A percentile compares a stretch with the other conserved stretches of the same genome.
phyloP scores from a whole-genome alignment of 2,113 vertebrate species.

The Fukomys damarensis region DNA sequence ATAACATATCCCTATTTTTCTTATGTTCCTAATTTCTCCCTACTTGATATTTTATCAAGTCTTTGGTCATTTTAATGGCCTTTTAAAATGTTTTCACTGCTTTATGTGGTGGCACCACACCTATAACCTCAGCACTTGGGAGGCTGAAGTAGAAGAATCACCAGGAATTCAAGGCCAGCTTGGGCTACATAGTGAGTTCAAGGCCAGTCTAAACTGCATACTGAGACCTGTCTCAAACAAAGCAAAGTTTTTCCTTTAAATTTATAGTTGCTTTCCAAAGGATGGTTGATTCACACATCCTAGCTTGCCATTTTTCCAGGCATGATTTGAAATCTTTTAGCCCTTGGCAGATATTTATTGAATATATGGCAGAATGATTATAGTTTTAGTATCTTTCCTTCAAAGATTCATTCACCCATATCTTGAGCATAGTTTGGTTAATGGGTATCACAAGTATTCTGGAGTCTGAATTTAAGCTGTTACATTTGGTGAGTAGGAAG shows the following conservation, averaged over 20 bases:
- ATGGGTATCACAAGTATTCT: neutral
- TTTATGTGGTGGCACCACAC: neutral
- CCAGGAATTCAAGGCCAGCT: neutral
- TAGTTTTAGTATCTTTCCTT: constrained; percentile 28
- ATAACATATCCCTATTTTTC: neutral
- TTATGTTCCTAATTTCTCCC: neutral
- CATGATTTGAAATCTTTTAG: constrained; percentile 38
- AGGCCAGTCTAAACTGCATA: neutral
- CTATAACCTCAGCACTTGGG: neutral
- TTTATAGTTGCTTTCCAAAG: constrained; percentile 9
- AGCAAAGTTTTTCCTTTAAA: neutral
- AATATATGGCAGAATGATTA: constrained; percentile 11
- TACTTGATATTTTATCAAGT: neutral
- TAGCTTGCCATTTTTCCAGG: neutral
- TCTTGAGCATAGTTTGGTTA: neutral
- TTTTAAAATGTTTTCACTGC: neutral
- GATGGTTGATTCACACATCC: neutral
- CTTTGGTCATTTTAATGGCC: neutral
- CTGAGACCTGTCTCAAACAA: neutral
- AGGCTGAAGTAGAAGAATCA: neutral
- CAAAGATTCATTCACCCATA: neutral
- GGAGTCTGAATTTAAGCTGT: neutral
- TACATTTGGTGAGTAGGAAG: neutral
- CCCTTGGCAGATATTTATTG: constrained; percentile 8
- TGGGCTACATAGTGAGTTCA: no score